phyloP scores from a whole-genome alignment of 1,140 invertebrate species.

The Drosophila sproati region DNA sequence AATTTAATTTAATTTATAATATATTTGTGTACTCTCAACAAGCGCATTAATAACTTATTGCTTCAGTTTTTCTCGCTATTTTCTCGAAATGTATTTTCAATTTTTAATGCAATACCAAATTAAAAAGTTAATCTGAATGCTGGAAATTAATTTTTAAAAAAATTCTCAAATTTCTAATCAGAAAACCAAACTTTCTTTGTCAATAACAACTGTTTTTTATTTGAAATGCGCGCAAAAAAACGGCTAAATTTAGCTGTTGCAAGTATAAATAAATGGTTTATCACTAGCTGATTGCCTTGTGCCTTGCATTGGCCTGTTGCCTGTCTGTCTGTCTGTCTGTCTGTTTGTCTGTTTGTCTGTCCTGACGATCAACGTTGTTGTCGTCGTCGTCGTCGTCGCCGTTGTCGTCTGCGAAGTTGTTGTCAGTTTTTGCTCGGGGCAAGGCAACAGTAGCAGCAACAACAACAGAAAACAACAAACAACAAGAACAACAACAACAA shows the following conservation, averaged over 20 bases:
- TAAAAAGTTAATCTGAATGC: too few relatives aligned
- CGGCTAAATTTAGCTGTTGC: not conserved
- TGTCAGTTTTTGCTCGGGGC: constrained; percentile 55
- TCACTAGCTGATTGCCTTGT: not conserved
- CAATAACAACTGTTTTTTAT: too few relatives aligned
- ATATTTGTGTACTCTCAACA: too few relatives aligned
- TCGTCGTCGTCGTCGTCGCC: constrained; percentile 27
- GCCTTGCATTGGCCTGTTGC: constrained; percentile 1
- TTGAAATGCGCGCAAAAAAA: not conserved
- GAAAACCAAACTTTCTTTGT: too few relatives aligned
- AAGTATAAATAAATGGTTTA: not conserved
- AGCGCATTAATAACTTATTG: too few relatives aligned
- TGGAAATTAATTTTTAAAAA: too few relatives aligned
- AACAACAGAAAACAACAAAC: constrained; percentile 36
- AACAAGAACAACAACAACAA: constrained; percentile 14
- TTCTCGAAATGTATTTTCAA: too few relatives aligned
- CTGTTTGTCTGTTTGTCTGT: constrained; percentile 41
- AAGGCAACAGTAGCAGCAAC: constrained; percentile 22
- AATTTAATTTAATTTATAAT: too few relatives aligned
- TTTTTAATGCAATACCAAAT: too few relatives aligned
- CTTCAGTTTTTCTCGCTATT: too few relatives aligned
- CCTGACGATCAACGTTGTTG: constrained; percentile 57
- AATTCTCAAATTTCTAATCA: too few relatives aligned
- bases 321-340: constrained; percentile 1
- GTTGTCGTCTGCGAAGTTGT: constrained; percentile 46